Base-by-base conservation (phyloP, 2,113 vertebrate genomes). In the Hiodon alosoides region DNA sequence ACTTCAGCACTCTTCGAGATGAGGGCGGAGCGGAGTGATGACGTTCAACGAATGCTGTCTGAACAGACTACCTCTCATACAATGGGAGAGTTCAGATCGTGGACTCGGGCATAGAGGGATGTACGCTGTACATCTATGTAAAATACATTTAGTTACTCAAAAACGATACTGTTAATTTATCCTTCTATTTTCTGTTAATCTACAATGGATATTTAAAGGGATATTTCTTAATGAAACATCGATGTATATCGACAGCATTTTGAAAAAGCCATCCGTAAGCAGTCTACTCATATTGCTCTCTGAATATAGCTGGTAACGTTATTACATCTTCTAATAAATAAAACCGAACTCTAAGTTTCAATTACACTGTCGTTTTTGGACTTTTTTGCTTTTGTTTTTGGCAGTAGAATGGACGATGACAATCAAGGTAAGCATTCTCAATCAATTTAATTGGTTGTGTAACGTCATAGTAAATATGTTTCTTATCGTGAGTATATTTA, bases 331-430 rank as follows among this genome's bases (percentile, higher is more conserved):
- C 54, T 2, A 14, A 4, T 65, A 14, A 71, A 60, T 74, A n/a
- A 52, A 14, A 68, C 77, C 77, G 31, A 51, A 57, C 46, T 67
- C 14, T 58, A 77, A 78, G 58, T 78, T 73, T 75, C 47, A 6
- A 50, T 67, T 16, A 73, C 31, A 65, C 64, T 76, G 53, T 48
- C 14, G 11, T 79, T 50, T 67, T 58, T 59, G 83, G 77, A 79
- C 73, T 72, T 70, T 17, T 60, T 31, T 31, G 64, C 54, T 57
- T 9, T 72, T 71, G 54, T 68, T 57, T 75, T 16, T n/a, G 0
- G 7, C 47, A 59, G 66, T 67, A 6, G 77, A 8, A 91, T 92
- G 89, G 90, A 91, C 60, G 89, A 92, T 81, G 90, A 92, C 79
- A 89, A 85, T 81, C 87, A 86, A 76, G 90, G 91, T 92, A 86